Evolutionary conservation across 2,113 vertebrate genomes (phyloP).

Genomic region (Hippocampus abdominalis): DNA sequence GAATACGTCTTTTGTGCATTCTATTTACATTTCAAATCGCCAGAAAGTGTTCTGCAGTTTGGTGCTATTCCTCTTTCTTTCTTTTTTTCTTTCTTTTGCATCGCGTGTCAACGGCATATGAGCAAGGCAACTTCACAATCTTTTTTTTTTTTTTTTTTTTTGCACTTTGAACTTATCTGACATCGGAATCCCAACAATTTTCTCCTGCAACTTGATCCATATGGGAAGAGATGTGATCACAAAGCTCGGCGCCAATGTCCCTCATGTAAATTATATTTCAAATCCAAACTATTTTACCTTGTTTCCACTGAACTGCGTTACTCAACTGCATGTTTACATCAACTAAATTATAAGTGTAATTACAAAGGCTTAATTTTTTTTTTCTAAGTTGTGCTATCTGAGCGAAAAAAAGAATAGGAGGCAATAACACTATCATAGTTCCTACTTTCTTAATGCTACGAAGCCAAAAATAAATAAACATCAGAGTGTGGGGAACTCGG

Average conservation of each 20-base stretch:
- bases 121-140: constrained; percentile 63
- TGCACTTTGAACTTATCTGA: constrained; percentile 85
- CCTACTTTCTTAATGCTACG: constrained; percentile 33
- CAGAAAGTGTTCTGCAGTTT: neutral
- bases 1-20: neutral
- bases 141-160: constrained; percentile 54
- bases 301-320: neutral
- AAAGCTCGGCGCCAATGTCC: constrained; percentile 40
- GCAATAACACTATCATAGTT: neutral
- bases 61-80: constrained; percentile 2
- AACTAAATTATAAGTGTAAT: neutral
- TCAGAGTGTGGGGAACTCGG: constrained; percentile 21
- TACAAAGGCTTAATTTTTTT: too few relatives aligned
- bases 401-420: neutral
- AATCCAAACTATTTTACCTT: neutral
- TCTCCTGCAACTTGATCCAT: constrained; percentile 83
- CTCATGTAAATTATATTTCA: neutral
- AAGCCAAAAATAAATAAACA: constrained; percentile 24
- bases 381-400: neutral
- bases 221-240: constrained; percentile 79
- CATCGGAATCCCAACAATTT: constrained; percentile 88
- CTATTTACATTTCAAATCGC: neutral
- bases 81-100: constrained; percentile 2
- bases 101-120: constrained; percentile 43
- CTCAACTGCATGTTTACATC: neutral